Base-by-base conservation (phyloP, 2,113 vertebrate genomes). In the Neotragus moschatus region DNA sequence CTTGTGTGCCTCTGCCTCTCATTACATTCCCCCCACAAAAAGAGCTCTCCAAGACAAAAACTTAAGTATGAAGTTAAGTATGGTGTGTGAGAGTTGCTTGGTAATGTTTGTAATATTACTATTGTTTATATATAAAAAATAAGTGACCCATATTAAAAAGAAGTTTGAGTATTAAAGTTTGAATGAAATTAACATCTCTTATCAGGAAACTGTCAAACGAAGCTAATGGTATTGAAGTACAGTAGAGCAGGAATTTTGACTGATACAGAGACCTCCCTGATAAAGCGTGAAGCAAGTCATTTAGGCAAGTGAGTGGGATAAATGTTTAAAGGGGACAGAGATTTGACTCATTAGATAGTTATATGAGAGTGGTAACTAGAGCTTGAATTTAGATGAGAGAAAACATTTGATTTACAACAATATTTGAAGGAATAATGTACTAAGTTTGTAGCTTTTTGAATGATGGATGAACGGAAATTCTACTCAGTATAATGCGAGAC, bases 121-220 rank as follows among this genome's bases (percentile, higher is more conserved):
- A 1, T 66, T 94, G 7, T 92, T 91, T 85, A 8, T 26, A 9
- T 86, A 56, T 89, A 82, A 45, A 91, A 95, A 80, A n/a, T 70
- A 66, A 88, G 28, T 58, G 30, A n/a, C 10, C 63, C 4, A 39
- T 80, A 21, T 89, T 94, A 89, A 47, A 94, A 86, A 66, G 84
- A 81, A 88, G 14, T 88, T 77, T 51, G 28, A 66, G 43, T 81
- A 30, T 88, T 91, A 87, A 84, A 95, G 51, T 43, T 88, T 79
- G 73, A 87, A 92, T 90, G 56, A 96, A 95, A 84, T 84, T 73
- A 80, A 36, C 11, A 66, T 92, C n/a, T 88, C 11, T 86, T 93
- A 82, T 7, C 86, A 39, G 77, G 45, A 91, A 90, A 47, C 51
- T 85, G 51, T 58, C 56, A 92, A 30, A 87, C 75, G 81, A 94